Base-by-base conservation (phyloP, 1,140 invertebrate genomes). In the Pollicipes pollicipes region DNA sequence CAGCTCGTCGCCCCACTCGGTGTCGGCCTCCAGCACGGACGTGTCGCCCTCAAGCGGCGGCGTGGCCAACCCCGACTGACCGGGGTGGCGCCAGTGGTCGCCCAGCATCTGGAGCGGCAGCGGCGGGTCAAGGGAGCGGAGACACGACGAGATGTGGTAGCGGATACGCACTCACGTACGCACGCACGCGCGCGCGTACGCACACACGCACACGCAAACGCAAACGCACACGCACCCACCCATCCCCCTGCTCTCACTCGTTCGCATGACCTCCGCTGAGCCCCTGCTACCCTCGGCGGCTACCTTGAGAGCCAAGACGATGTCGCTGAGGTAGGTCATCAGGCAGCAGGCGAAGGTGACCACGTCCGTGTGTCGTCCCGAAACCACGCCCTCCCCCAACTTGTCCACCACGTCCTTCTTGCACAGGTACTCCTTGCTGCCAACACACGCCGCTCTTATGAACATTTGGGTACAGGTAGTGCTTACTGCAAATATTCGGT, bases 1-100 rank as follows among this genome's bases (percentile, higher is more conserved):
- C 3, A 87, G 77, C 72, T 95, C 92, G 70, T 93, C 91, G 0
- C 87, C 84, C 84, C 90, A 89, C 77, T 95, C 91, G 68, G 87
- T 84, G 73, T 89, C 88, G 45, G 89, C 89, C 32, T 89, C 83
- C 24, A 80, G 83, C 21, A 87, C 85, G 10, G 86, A 70, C 21
- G 90, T 89, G 67, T 87, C 86, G 72, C 93, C 90, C 87, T 90
- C 90, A 0, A 88, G 88, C 0, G 90, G 83, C 79, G 87, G 84
- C 64, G 86, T 80, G 70, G 88, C 84, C 74, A 35, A 8, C 6
- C 35, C 35, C 35, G 35, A 35, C 35, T 35, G 29, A 66, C 26
- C 29, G 8, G 45, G 32, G 35, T 35, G 35, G 35, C 35, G 35
- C 35, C 35, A 35, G 35, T 35, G 35, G 35, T 35, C 35, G 35